Evolutionary conservation across 2,888 invertebrate genomes (phyloP).

Genomic region (Candidula unifasciata): DNA sequence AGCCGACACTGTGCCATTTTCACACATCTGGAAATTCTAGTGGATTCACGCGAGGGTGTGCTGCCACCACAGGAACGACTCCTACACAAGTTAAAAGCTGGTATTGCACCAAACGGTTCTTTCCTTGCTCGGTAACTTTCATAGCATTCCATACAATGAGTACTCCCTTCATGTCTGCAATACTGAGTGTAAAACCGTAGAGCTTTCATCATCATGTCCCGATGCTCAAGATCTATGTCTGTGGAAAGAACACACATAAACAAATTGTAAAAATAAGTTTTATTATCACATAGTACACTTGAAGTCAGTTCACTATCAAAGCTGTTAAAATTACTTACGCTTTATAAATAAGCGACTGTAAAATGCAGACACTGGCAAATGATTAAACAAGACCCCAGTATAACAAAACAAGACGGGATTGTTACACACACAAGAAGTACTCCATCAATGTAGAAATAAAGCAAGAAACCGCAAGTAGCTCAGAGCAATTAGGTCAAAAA

Average conservation of each 20-base stretch:
- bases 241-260: slow-evolving; percentile 1
- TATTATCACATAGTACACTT: not conserved
- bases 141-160: not conserved
- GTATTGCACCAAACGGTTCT: not conserved
- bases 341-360: too few species aligned
- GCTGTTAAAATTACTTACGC: too few species aligned
- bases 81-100: not conserved
- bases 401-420: too few species aligned
- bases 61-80: not conserved
- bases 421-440: too few species aligned
- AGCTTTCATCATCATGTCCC: slow-evolving; percentile 42
- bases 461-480: too few species aligned
- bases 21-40: not conserved
- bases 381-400: too few species aligned
- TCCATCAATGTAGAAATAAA: too few species aligned
- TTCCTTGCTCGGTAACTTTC: not conserved
- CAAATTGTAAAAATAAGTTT: not conserved
- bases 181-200: slow-evolving; percentile 30
- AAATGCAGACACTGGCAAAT: too few species aligned
- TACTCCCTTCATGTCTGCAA: not conserved
- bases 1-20: slow-evolving; percentile 41
- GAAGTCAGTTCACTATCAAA: too few species aligned
- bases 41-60: not conserved
- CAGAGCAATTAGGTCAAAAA: not conserved
- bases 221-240: slow-evolving; percentile 42